Evolutionary conservation across 2,797 vertebrate species (phyloP), one percentile per base, ranked within the genome.

Genomic region (Anomalospiza imberbis): DNA sequence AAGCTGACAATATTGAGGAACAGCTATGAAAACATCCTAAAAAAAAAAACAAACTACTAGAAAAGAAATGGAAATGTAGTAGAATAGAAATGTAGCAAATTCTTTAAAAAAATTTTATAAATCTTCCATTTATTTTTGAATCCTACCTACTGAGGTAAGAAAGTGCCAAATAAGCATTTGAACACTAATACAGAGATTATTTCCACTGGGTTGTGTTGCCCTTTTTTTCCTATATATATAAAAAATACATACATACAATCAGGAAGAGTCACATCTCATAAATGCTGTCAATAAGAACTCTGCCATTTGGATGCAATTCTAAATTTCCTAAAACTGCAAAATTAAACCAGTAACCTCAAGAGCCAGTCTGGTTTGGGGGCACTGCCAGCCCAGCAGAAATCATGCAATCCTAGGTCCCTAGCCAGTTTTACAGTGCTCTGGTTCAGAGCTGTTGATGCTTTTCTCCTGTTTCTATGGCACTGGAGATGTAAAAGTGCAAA

Each of bases 21-120:
- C 2, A 34, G 26, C 4, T 25, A 32, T 0, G 0, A 55, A 63
- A 66, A 36, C 51, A 29, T 1, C 14, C 17, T 38, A 12, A 28
- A 44, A 53, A 34, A 20, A 1, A 28, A 44, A 53, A 34, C 20
- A 1, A 20, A 9, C 58, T 12, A 42, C 28, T 16, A 25, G 9
- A n/a, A 74, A 75, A 62, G 9, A 12, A 50, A 19, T 51, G 22
- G 25, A 60, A 44, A 51, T 6, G 2, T 7, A 44, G 18, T 14
- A 36, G 14, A 22, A 19, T 20, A 75, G 18, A 75, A 57, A 61
- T 13, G 1, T 6, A 54, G 6, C 15, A 75, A 76, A 7, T n/a
- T 13, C 31, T 42, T 68, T 10, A 4, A 51, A 84, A 38, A 36
- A 7, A 12, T 9, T 5, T 21, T 31, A 28, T 47, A 82, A 73